A percentile compares a stretch with the other conserved stretches of the same genome.
These are phyloP conservation scores for Coendou prehensilis DNA, from an alignment of 2,797 vertebrate species.

Conservation along the genomic window DNA sequence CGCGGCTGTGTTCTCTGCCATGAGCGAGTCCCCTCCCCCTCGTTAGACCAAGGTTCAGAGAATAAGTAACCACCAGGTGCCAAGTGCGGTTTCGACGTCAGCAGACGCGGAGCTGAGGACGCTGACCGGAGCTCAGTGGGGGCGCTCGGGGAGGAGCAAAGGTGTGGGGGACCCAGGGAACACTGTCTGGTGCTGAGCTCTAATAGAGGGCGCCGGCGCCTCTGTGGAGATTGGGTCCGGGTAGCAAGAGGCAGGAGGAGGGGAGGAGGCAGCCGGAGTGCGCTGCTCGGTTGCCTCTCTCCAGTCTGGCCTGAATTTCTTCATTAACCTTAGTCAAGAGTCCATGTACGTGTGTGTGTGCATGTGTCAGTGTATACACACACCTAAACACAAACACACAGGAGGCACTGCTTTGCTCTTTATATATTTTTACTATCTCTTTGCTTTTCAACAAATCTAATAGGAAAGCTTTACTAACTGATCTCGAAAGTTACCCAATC, in stretches of 20 bases:
- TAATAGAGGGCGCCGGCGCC: accelerated
- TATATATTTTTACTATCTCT: conserved; percentile 64
- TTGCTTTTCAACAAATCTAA: conserved; percentile 51
- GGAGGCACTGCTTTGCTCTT: conserved; percentile 57
- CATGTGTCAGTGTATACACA: not conserved
- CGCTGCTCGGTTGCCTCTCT: conserved; percentile 65
- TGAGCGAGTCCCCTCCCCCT: conserved; percentile 26
- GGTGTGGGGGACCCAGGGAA: not conserved
- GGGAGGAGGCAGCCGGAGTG: not conserved
- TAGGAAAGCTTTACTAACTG: conserved; percentile 45
- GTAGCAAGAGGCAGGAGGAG: not conserved
- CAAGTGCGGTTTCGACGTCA: too few relatives aligned
- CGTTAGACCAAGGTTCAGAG: conserved; percentile 28
- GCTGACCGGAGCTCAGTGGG: accelerated
- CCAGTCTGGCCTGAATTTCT: conserved; percentile 72
- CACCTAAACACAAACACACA: not conserved
- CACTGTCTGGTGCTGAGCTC: not conserved
- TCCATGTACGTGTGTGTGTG: not conserved
- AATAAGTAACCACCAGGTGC: not conserved
- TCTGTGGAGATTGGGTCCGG: not conserved
- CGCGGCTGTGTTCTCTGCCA: not conserved
- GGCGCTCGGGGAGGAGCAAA: not conserved
- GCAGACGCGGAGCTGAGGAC: too few relatives aligned
- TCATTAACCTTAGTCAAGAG: conserved; percentile 71
- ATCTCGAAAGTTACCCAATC: conserved; percentile 36